Base-by-base conservation (phyloP, 2,888 invertebrate genomes). In the Pammene aurita region DNA sequence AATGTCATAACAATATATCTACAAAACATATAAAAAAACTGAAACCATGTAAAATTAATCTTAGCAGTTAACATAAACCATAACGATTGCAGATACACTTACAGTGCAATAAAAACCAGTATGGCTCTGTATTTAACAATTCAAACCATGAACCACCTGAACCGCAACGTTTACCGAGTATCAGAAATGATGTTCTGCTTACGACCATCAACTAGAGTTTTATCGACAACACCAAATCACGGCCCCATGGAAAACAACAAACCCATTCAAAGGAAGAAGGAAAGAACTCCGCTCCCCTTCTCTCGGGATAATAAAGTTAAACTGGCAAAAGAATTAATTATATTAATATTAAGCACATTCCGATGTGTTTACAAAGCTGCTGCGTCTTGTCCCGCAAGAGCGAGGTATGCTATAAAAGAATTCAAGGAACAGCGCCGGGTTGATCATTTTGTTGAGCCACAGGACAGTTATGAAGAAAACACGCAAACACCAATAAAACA, bases 291-390 rank as follows among this genome's bases (percentile, higher is more conserved):
- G 1, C 42, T 57, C 7, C 57, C 57, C 5, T 57, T 57, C 42
- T 42, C 57, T n/a, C 7, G 26, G 7, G 42, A n/a, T 4, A n/a
- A 44, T 42, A 57, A 57, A n/a, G 42, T 42, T 9, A 18, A 57
- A 57, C 18, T 57, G n/a, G 57, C 57, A 4, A 57, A 13, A 18
- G 57, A 57, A 18, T 5, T 57, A n/a, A 26, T 57, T n/a, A 11
- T 13, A 7, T 44, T 57, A 26, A 57, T 57, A 57, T n/a, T 57
- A 57, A n/a, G n/a, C 57, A 42, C 57, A n/a, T 42, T 13, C 42
- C 42, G 42, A 57, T 57, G 9, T 26, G 5, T 26, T 26, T 57
- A 26, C 26, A 57, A 18, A n/a, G 26, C 42, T 42, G 42, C 42
- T 6, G 9, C 13, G 1, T 42, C 1, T 26, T 57, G 42, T 26